phyloP scores from a whole-genome alignment of 2,113 vertebrate genomes.

The Perognathus longimembris region DNA sequence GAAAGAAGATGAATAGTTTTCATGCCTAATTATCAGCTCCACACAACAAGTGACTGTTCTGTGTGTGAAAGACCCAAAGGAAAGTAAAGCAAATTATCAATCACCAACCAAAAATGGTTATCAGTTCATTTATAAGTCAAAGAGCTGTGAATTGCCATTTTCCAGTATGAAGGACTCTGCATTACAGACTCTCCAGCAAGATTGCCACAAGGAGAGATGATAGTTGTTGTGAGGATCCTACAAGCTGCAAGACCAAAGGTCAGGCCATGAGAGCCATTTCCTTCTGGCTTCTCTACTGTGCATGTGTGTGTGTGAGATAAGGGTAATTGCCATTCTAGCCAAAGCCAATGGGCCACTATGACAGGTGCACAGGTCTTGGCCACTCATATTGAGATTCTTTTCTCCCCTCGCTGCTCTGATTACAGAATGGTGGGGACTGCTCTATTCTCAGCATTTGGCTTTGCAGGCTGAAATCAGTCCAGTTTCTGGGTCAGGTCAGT shows the following conservation, averaged over 20 bases:
- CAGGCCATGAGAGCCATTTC: background rate
- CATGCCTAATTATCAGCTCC: background rate
- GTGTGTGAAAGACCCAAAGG: background rate
- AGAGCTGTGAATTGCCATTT: background rate
- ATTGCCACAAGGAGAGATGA: background rate
- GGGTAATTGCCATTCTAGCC: background rate
- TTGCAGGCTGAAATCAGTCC: background rate
- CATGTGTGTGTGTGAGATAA: background rate
- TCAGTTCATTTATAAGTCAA: background rate
- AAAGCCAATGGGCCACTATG: background rate
- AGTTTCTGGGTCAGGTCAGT: background rate
- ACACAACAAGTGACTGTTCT: background rate
- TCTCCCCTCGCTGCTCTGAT: background rate
- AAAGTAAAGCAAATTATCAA: background rate
- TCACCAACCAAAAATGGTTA: background rate
- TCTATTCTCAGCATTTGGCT: background rate
- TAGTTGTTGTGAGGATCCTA: background rate
- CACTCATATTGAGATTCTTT: constrained; percentile 40
- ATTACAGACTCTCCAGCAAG: background rate
- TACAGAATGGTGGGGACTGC: background rate
- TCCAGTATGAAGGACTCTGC: background rate
- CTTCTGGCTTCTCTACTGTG: background rate
- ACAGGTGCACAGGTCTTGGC: background rate
- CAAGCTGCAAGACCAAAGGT: background rate
- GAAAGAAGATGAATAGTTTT: background rate